Evolutionary conservation across 2,113 vertebrate species (phyloP).

Genomic region (Acrocephalus arundinaceus): DNA sequence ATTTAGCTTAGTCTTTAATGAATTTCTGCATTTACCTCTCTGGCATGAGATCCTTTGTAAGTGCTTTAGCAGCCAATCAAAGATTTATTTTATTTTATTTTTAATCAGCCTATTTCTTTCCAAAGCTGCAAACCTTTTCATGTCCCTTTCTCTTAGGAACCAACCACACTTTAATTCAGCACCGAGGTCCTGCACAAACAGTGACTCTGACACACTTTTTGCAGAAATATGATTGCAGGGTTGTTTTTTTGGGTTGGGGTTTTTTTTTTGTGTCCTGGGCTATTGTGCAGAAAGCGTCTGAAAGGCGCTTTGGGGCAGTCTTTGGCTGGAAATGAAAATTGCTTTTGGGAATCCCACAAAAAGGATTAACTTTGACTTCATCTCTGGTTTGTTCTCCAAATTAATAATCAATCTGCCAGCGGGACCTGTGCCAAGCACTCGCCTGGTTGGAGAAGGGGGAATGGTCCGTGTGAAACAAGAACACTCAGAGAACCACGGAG

Average conservation of each 20-base stretch:
- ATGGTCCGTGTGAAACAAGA: background rate
- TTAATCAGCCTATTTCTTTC: background rate
- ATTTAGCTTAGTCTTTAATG: background rate
- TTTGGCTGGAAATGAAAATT: slow-evolving; percentile 68
- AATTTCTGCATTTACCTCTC: background rate
- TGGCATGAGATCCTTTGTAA: background rate
- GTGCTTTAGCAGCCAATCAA: background rate
- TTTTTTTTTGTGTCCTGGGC: background rate
- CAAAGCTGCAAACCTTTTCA: background rate
- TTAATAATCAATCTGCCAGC: slow-evolving; percentile 67
- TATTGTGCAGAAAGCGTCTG: slow-evolving; percentile 23
- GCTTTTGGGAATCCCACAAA: slow-evolving; percentile 68
- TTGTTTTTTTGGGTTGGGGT: background rate
- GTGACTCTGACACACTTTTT: background rate
- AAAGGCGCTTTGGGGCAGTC: slow-evolving; percentile 26
- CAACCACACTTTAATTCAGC: background rate
- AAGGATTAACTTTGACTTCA: slow-evolving; percentile 68
- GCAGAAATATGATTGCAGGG: background rate
- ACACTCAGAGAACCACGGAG: background rate
- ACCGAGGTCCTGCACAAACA: background rate
- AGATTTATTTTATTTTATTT: background rate
- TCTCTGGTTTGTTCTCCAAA: slow-evolving; percentile 60
- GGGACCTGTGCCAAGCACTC: background rate
- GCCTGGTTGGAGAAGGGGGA: background rate
- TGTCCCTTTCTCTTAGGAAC: background rate